Evolutionary conservation across 2,113 vertebrate species (phyloP).

Genomic region (Cygnus atratus): DNA sequence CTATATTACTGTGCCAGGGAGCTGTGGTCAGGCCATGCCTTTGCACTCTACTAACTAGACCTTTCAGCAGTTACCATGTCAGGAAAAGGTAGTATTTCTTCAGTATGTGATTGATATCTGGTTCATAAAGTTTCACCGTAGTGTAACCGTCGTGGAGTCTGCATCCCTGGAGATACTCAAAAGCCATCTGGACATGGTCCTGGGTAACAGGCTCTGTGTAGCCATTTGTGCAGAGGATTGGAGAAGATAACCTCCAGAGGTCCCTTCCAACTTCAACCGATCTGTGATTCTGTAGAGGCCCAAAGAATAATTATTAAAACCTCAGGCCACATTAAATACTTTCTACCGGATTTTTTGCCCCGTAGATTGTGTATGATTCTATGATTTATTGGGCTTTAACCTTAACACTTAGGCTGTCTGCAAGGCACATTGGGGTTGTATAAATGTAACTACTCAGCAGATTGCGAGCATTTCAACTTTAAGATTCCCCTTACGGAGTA

Average conservation of each 20-base stretch:
- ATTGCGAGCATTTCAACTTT: not conserved
- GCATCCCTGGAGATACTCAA: not conserved
- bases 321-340: not conserved
- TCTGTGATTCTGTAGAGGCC: too few relatives aligned
- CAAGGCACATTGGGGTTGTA: not conserved
- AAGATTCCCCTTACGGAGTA: not conserved
- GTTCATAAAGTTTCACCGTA: not conserved
- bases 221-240: not conserved
- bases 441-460: not conserved
- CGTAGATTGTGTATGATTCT: not conserved
- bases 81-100: not conserved
- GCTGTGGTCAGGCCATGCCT: not conserved
- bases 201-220: not conserved
- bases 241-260: not conserved
- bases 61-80: not conserved
- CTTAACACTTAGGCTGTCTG: accelerated
- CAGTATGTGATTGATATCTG: not conserved
- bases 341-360: not conserved
- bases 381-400: not conserved
- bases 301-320: not conserved
- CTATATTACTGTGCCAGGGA: not conserved
- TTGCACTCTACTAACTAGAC: not conserved
- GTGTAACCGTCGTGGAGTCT: accelerated
- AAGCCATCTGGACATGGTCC: not conserved
- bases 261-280: not conserved